These are phyloP conservation scores for Selene dorsalis DNA, from an alignment of 2,797 vertebrate genomes.

Conservation along the genomic window DNA sequence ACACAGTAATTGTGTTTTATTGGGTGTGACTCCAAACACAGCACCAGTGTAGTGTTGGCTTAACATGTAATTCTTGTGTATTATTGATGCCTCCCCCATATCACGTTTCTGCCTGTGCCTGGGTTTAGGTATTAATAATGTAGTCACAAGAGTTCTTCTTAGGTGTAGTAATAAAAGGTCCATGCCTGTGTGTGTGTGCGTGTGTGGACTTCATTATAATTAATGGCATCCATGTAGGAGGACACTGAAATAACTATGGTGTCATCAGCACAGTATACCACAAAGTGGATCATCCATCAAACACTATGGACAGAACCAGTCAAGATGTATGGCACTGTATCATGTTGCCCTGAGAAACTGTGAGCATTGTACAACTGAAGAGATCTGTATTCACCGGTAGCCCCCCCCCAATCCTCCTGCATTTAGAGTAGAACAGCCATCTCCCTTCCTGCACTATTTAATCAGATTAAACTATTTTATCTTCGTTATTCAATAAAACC, in stretches of 20 bases:
- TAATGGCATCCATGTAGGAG: constrained; percentile 46
- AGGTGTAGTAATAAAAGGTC: not conserved
- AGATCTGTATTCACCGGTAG: constrained; percentile 8
- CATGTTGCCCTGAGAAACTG: constrained; percentile 38
- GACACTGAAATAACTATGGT: constrained; percentile 59
- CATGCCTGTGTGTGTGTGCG: not conserved
- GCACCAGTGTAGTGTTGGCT: not conserved
- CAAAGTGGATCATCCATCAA: constrained; percentile 63
- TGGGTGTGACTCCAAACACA: not conserved
- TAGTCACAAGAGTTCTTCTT: not conserved
- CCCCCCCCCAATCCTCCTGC: not conserved
- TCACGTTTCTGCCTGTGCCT: not conserved
- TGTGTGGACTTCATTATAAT: constrained; percentile 37
- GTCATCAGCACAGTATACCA: constrained; percentile 48
- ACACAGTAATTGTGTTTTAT: not conserved
- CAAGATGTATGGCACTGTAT: constrained; percentile 29
- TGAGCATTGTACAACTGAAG: not conserved
- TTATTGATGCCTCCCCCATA: not conserved
- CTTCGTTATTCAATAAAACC: not conserved
- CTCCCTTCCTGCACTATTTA: constrained; percentile 6
- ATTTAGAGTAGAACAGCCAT: not conserved
- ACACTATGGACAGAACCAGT: constrained; percentile 27
- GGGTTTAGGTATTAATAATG: not conserved
- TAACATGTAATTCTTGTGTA: not conserved
- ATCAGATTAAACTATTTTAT: constrained; percentile 3